phyloP scores from a whole-genome alignment of 2,797 vertebrate species.

The Menidia menidia region DNA sequence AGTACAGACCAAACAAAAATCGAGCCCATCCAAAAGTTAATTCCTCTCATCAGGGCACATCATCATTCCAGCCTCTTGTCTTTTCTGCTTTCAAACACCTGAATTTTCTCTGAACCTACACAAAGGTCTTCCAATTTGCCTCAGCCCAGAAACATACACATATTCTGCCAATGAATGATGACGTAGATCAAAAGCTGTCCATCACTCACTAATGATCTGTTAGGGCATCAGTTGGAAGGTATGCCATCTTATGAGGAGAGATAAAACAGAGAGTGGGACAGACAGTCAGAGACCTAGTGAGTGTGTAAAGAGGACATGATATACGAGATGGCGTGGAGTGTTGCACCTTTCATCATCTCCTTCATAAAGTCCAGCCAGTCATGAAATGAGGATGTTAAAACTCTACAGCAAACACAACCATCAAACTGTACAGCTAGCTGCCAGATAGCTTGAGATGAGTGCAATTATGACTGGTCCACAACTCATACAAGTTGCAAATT shows the following conservation, averaged over 20 bases:
- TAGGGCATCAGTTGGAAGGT: slow-evolving; percentile 61
- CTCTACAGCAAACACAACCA: slow-evolving; percentile 74
- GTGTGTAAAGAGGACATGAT: slow-evolving; percentile 75
- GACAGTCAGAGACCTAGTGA: slow-evolving; percentile 39
- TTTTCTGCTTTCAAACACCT: slow-evolving; percentile 63
- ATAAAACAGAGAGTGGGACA: slow-evolving; percentile 56
- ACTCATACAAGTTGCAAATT: slow-evolving; percentile 50
- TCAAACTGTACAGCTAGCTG: slow-evolving; percentile 59
- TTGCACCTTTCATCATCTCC: slow-evolving; percentile 82
- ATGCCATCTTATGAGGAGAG: slow-evolving; percentile 48
- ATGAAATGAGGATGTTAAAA: slow-evolving; percentile 85
- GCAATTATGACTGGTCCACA: slow-evolving; percentile 42
- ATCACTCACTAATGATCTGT: slow-evolving; percentile 70
- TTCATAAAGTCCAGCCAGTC: slow-evolving; percentile 83
- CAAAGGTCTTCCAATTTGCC: slow-evolving; percentile 43
- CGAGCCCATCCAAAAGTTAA: slow-evolving; percentile 51
- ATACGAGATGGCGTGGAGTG: slow-evolving; percentile 75
- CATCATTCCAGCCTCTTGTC: slow-evolving; percentile 57
- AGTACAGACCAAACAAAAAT: slow-evolving; percentile 55
- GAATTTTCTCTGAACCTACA: slow-evolving; percentile 54
- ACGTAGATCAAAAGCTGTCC: slow-evolving; percentile 70
- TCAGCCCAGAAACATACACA: slow-evolving; percentile 53
- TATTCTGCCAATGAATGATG: slow-evolving; percentile 47
- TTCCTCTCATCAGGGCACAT: slow-evolving; percentile 70
- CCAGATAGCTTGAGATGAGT: slow-evolving; percentile 45